phyloP scores from a whole-genome alignment of 1,140 invertebrate genomes.

The Pentalonia nigronervosa region DNA sequence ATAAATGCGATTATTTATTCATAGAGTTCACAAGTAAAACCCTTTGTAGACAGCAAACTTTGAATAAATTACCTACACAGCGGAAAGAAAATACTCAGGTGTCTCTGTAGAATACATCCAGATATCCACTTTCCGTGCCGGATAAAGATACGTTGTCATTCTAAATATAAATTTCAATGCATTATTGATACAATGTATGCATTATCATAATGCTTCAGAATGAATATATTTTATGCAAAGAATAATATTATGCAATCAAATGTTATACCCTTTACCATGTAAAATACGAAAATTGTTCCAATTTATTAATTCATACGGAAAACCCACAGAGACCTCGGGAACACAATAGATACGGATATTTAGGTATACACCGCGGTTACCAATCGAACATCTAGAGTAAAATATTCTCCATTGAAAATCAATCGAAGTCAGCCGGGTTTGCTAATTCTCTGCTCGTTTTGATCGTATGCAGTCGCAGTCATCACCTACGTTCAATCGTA shows the following conservation, averaged over 20 bases:
- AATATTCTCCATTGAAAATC: neutral
- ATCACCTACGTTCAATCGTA: neutral
- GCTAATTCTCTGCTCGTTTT: neutral
- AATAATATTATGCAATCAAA: conserved; percentile 37
- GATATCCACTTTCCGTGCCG: conserved; percentile 18
- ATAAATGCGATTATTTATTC: conserved; percentile 52
- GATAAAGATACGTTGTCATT: conserved; percentile 31
- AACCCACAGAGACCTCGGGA: neutral
- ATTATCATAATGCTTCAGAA: conserved; percentile 39
- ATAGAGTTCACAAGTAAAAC: conserved; percentile 50
- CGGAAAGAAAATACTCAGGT: conserved; percentile 4
- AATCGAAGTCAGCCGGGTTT: neutral
- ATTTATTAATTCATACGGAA: neutral
- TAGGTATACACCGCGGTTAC: neutral
- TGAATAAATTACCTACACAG: conserved; percentile 47
- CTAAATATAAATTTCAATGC: conserved; percentile 32
- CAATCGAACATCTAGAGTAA: neutral
- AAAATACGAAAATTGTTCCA: neutral
- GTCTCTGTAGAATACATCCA: conserved; percentile 34
- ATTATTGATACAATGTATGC: conserved; percentile 44
- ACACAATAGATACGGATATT: neutral
- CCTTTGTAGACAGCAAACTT: conserved; percentile 46
- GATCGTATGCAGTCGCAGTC: neutral
- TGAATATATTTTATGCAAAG: neutral
- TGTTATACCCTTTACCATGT: conserved; percentile 20